phyloP scores from a whole-genome alignment of 2,113 vertebrate genomes.

The Crotophaga sulcirostris region DNA sequence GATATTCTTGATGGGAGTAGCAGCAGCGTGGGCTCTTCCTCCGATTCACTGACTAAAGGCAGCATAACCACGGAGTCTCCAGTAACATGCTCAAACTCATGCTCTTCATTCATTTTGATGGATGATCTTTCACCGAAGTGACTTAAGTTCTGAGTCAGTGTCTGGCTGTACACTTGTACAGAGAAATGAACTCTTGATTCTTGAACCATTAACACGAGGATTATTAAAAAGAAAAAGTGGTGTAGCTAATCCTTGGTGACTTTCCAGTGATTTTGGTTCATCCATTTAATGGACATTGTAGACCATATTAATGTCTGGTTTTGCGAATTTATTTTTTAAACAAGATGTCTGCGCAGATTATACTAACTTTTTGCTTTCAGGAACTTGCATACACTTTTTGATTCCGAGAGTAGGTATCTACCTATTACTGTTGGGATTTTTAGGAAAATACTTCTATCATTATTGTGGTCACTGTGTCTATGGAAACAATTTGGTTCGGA shows the following conservation, averaged over 20 bases:
- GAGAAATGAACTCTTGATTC: slow-evolving; percentile 69
- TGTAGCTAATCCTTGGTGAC: slow-evolving; percentile 52
- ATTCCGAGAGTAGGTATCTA: slow-evolving; percentile 48
- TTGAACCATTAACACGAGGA: slow-evolving; percentile 54
- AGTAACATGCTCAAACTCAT: slow-evolving; percentile 84
- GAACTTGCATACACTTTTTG: slow-evolving; percentile 39
- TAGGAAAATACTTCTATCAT: slow-evolving; percentile 44
- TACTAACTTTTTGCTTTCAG: slow-evolving; percentile 64
- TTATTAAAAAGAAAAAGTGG: slow-evolving; percentile 48
- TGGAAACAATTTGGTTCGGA: slow-evolving; percentile 43
- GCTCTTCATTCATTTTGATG: slow-evolving; percentile 82
- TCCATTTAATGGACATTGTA: slow-evolving; percentile 49
- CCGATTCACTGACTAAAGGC: slow-evolving; percentile 90
- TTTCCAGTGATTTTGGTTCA: slow-evolving; percentile 62
- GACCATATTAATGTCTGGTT: slow-evolving; percentile 60
- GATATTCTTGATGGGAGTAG: slow-evolving; percentile 91
- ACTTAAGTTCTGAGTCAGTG: slow-evolving; percentile 68
- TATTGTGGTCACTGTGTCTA: slow-evolving; percentile 55
- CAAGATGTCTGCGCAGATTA: slow-evolving; percentile 58
- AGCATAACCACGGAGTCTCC: slow-evolving; percentile 87
- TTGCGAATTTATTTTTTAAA: slow-evolving; percentile 60
- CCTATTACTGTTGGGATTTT: slow-evolving; percentile 55
- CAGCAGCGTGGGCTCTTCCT: slow-evolving; percentile 89
- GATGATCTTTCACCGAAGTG: slow-evolving; percentile 93
- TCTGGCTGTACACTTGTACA: slow-evolving; percentile 52